Evolutionary conservation across 2,888 invertebrate genomes (phyloP), one percentile per base, ranked within the genome.

Genomic region (Brachycybe producta): DNA sequence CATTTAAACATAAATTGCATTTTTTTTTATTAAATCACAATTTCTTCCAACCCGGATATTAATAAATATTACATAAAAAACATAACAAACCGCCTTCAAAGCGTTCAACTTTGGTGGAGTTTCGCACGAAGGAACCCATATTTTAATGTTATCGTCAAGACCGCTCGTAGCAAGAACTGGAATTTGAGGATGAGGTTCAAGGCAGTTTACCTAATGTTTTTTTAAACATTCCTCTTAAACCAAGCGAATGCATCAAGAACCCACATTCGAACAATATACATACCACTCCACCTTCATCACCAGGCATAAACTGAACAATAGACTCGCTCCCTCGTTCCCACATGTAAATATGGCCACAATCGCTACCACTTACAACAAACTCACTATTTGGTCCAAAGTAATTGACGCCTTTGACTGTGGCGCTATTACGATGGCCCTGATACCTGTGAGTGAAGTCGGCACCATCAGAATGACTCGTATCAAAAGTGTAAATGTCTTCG

Each of bases 331-430:
- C 75, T 66, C 82, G 84, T 60, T 94, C 88, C 94, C 95, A 95
- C 49, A 92, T 78, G 61, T 78, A 65, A 70, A 78, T 77, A 63
- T 91, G 77, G 5, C 87, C 84, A 68, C 92, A 92, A 66, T 95
- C 94, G 2, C 90, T 91, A 1, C 95, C 95, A 38, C 91, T 91
- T 8, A 94, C 79, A 2, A 95, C 72, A 65, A 79, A 95, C 67
- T 95, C 85, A 57, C 87, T 87, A 58, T 78, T 77, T 0, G 90
- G 85, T 0, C 95, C 95, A 68, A 86, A 94, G 71, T 87, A 95
- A 61, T 88, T 82, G 0, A 94, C 90, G 1, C 90, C 88, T 68
- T 94, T 94, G 53, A 91, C 78, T 76, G 73, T 75, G 52, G 73
- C 69, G 60, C 65, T 71, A 58, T 74, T 74, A 36, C 73, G 61